Conservation (phyloP, 1,140 invertebrate species). For the Pogonus chalceus region DNA sequence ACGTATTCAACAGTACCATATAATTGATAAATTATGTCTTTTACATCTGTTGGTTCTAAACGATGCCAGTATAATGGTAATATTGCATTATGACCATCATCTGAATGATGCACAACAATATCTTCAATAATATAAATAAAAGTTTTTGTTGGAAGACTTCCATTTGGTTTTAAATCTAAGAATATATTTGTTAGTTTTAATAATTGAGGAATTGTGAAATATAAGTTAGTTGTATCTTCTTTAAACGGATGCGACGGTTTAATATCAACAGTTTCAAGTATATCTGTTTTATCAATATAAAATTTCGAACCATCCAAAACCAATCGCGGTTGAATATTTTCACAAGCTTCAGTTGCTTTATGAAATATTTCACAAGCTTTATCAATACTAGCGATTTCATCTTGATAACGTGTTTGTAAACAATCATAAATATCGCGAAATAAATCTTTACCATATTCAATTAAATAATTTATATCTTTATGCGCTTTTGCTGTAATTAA, state of each 20-base stretch:
- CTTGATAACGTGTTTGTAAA: slow-evolving; percentile 41
- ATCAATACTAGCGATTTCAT: slow-evolving; percentile 44
- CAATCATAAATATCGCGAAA: slow-evolving; percentile 37
- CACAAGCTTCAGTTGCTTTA: slow-evolving; percentile 43
- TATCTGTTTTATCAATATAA: slow-evolving; percentile 17
- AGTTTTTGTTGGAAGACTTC: slow-evolving; percentile 38
- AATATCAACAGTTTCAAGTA: too few relatives aligned
- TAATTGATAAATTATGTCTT: slow-evolving; percentile 35
- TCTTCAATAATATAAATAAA: slow-evolving; percentile 48
- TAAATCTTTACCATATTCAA: slow-evolving; percentile 32
- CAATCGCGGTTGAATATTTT: slow-evolving; percentile 19
- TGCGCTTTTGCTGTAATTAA: slow-evolving; percentile 33
- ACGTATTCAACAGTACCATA: slow-evolving; percentile 41
- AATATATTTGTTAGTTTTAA: slow-evolving; percentile 39
- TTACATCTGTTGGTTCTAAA: slow-evolving; percentile 37
- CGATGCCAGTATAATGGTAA: slow-evolving; percentile 42
- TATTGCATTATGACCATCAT: slow-evolving; percentile 34
- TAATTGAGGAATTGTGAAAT: slow-evolving; percentile 43
- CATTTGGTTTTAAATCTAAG: slow-evolving; percentile 40
- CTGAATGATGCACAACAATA: slow-evolving; percentile 37
- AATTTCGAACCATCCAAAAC: slow-evolving; percentile 22
- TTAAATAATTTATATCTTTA: slow-evolving; percentile 38
- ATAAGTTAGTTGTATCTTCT: too few relatives aligned
- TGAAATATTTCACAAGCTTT: slow-evolving; percentile 41
- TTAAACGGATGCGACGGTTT: too few relatives aligned